Percentiles rank a stretch among this genome's conserved stretches.
Conservation (phyloP, 2,113 vertebrate species). For the Gymnorhina tibicen region DNA sequence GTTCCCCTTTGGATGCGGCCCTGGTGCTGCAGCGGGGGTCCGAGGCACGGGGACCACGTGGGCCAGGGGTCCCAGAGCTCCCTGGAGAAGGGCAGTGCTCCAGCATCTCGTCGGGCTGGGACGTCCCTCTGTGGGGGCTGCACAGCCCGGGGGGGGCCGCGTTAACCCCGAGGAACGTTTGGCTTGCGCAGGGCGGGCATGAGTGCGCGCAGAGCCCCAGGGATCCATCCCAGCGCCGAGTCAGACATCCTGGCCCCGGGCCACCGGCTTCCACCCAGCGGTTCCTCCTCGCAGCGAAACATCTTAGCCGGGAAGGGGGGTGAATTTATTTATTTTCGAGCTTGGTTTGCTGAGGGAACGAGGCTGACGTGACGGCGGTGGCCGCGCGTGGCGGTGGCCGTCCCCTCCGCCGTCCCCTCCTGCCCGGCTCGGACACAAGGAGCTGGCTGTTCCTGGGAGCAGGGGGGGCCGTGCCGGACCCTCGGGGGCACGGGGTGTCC, state of each 20-base stretch:
- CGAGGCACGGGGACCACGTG: accelerated
- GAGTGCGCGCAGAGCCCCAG: not conserved
- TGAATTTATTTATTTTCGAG: not conserved
- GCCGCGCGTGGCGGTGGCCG: not conserved
- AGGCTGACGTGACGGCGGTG: not conserved
- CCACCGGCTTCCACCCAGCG: constrained; percentile 9
- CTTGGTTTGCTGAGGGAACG: not conserved
- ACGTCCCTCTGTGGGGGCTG: not conserved
- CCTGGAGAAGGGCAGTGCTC: not conserved
- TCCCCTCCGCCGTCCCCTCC: not conserved
- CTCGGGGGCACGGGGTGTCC: not conserved
- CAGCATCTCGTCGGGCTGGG: not conserved
- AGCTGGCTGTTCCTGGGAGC: not conserved
- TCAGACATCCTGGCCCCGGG: not conserved
- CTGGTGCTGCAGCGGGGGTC: not conserved
- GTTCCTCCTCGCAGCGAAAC: not conserved
- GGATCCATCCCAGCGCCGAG: not conserved
- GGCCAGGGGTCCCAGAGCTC: accelerated
- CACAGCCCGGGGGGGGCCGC: accelerated
- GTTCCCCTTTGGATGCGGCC: not conserved
- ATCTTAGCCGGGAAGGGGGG: not conserved
- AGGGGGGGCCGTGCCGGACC: not conserved
- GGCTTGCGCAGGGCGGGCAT: accelerated
- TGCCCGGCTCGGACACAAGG: not conserved
- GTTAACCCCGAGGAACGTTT: not conserved